Conservation (phyloP, 2,888 invertebrate genomes). For the Plagodis dolabraria region DNA sequence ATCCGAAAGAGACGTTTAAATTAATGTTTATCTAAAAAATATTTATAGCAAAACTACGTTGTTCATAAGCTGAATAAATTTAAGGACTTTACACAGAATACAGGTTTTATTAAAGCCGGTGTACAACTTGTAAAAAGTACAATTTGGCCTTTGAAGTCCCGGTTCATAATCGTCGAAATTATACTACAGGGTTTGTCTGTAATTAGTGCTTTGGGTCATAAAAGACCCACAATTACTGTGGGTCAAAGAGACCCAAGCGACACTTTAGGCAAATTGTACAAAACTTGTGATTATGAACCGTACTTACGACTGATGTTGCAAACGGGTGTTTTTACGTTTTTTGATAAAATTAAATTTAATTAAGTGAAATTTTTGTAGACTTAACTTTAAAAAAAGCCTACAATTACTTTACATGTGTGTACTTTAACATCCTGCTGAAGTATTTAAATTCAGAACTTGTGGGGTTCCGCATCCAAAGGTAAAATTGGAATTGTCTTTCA, state of each 20-base stretch:
- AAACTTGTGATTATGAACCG: slow-evolving; percentile 31
- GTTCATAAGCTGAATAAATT: too few relatives aligned
- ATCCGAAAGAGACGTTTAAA: too few relatives aligned
- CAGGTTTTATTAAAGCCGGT: background rate
- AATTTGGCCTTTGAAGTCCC: slow-evolving; percentile 5
- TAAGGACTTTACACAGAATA: background rate
- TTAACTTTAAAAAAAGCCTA: too few relatives aligned
- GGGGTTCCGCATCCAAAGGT: too few relatives aligned
- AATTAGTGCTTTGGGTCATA: slow-evolving; percentile 33
- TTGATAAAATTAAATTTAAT: background rate
- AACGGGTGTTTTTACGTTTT: background rate
- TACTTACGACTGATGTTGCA: slow-evolving; percentile 19
- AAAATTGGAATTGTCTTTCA: too few relatives aligned
- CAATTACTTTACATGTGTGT: too few relatives aligned
- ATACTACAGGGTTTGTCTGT: slow-evolving; percentile 29
- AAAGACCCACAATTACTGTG: slow-evolving; percentile 29
- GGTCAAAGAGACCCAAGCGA: slow-evolving; percentile 27
- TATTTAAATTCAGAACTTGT: too few relatives aligned
- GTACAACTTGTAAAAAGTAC: slow-evolving; percentile 8
- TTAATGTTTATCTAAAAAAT: too few relatives aligned
- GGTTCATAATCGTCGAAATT: slow-evolving; percentile 22
- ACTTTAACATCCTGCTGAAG: too few relatives aligned
- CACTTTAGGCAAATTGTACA: slow-evolving; percentile 29
- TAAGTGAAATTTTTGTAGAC: background rate
- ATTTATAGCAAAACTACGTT: too few relatives aligned